Evolutionary conservation across 2,113 vertebrate species (phyloP), one percentile per base, ranked within the genome.

Genomic region (Tupaia chinensis): DNA sequence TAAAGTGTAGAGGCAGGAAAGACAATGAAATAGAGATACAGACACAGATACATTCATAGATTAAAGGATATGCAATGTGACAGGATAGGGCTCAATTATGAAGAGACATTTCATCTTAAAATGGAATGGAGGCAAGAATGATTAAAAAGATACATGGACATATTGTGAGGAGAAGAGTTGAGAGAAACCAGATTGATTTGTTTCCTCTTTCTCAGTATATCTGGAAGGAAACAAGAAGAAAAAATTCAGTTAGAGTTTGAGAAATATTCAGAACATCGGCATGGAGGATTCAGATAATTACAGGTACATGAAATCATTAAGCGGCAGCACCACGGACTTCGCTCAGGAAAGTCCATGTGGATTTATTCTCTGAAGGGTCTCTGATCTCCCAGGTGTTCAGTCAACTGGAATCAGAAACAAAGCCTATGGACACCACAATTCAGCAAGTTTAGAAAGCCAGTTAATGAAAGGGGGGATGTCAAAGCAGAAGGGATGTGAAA

Each of bases 41-140:
- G 20, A 83, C 23, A 82, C 3, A 66, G 22, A 44, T 23, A 70
- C 4, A 13, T 74, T 81, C 13, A n/a, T 17, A 66, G 9, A 66
- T 93, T 58, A 53, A 19, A 74, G 34, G 7, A 66, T 65, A 66
- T 81, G 44, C 74, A 22, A 56, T 74, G 63, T 63, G 27, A 82
- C 19, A 25, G 9, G n/a, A 74, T 58, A 88, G 54, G 13, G 77
- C 58, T 74, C 16, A 73, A 82, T 34, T 66, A 68, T 54, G 54
- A 80, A 87, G 78, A 88, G 17, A 66, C 15, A 78, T 68, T 77
- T 77, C 29, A 80, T 85, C 65, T 79, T 32, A 86, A 86, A 79
- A 25, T 34, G 53, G 32, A 78, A 70, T 63, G 5, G 34, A 54
- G 0, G 65, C 20, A 70, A 68, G 23, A 68, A 58, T 79, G 6